Evolutionary conservation across 2,113 vertebrate genomes (phyloP), one percentile per base, ranked within the genome.

Genomic region (Amphiprion percula): DNA sequence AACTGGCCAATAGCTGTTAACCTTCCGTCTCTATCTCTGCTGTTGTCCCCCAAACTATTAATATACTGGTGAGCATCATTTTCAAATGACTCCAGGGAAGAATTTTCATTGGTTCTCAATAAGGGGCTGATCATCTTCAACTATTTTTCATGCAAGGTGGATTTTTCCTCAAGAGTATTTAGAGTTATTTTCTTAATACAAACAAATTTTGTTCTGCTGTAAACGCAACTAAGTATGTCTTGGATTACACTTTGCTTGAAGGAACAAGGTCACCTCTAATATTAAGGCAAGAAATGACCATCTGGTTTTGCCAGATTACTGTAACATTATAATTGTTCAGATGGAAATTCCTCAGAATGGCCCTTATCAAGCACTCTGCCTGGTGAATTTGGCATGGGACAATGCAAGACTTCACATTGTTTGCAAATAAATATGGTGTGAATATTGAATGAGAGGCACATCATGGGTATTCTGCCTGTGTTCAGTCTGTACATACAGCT

Each of bases 1-100:
- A 68, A 68, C 77, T 79, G 80, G 69, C 83, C 80, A 83, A 80
- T 87, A 83, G 90, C 79, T 80, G 78, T 90, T 91, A 91, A 88
- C 87, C 89, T 82, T 80, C 49, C 46, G 67, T 65, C 79, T 90
- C 66, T 30, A 73, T 74, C 56, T 21, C 66, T 56, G 21, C 74
- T 75, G 68, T 69, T 70, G 68, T 73, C 53, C 65, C 63, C 30
- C 26, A 10, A 77, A 87, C 69, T 80, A 81, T 80, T 87, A 89
- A 87, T 82, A 88, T 73, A 81, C 73, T 73, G 58, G 67, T 79
- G 67, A 68, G 63, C 73, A 67, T 83, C 53, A 69, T 87, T 83
- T 84, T 73, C 59, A 73, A 69, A 74, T 49, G 44, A 77, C 85
- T 83, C 82, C 72, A 28, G 83, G 69, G 83, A 77, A 80, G 62